Percentiles rank a stretch among this genome's conserved stretches.
phyloP scores from a whole-genome alignment of 2,797 vertebrate species.

The Falco novaeseelandiae region DNA sequence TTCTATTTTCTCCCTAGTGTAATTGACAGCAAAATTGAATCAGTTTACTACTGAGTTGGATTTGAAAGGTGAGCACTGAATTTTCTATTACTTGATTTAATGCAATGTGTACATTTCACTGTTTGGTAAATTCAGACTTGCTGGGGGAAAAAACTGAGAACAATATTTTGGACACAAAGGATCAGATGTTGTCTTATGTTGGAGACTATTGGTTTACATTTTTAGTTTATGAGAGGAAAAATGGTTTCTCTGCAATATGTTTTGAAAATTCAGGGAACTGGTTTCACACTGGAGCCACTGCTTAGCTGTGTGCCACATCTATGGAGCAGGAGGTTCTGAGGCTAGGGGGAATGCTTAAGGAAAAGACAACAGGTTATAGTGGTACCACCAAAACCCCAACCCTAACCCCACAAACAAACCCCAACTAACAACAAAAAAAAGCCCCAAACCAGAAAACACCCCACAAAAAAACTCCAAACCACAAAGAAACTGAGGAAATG shows the following conservation, averaged over 20 bases:
- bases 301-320: neutral
- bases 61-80: constrained; percentile 34
- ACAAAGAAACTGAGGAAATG: neutral
- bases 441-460: neutral
- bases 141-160: neutral
- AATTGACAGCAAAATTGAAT: constrained; percentile 42
- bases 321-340: neutral
- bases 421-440: neutral
- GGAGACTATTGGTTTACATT: neutral
- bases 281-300: neutral
- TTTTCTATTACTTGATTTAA: constrained; percentile 56
- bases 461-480: neutral
- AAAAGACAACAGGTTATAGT: neutral
- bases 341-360: neutral
- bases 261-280: neutral
- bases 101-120: neutral
- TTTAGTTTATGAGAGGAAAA: constrained; percentile 9
- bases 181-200: neutral
- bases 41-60: neutral
- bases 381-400: neutral
- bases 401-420: neutral
- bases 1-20: constrained; percentile 35
- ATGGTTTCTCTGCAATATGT: neutral
- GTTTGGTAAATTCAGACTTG: constrained; percentile 48
- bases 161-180: neutral